phyloP scores from a whole-genome alignment of 1,140 invertebrate species.

The Spodoptera litura region DNA sequence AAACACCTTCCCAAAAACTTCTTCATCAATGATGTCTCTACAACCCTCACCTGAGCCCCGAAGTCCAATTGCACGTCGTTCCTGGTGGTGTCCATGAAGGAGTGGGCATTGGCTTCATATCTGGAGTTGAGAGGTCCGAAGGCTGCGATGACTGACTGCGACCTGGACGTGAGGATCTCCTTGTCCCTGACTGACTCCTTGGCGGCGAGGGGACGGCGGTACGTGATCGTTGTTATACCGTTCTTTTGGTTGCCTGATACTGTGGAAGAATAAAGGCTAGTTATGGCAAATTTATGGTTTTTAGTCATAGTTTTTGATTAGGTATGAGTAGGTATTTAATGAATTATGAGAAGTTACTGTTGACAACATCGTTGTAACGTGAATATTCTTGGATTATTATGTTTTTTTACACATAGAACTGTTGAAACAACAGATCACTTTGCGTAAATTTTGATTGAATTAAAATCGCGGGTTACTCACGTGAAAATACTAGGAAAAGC shows the following conservation, averaged over 20 bases:
- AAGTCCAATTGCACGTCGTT: constrained; percentile 93
- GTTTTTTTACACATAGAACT: too few relatives aligned
- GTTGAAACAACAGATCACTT: too few relatives aligned
- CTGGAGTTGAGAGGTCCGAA: constrained; percentile 93
- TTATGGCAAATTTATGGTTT: background rate
- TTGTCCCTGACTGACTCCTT: constrained; percentile 91
- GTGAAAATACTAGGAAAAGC: too few relatives aligned
- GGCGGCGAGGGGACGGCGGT: constrained; percentile 91
- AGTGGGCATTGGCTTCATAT: constrained; percentile 94
- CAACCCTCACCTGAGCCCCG: constrained; percentile 76
- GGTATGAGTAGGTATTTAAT: too few relatives aligned
- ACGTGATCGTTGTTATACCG: constrained; percentile 94
- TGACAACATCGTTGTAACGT: too few relatives aligned
- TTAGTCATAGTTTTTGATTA: too few relatives aligned
- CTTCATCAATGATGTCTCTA: background rate
- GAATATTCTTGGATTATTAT: too few relatives aligned
- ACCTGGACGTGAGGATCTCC: constrained; percentile 88
- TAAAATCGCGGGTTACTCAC: too few relatives aligned
- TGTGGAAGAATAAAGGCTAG: constrained; percentile 53
- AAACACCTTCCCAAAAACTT: too few relatives aligned
- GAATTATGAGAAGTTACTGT: too few relatives aligned
- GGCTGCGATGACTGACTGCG: constrained; percentile 94
- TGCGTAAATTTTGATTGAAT: too few relatives aligned
- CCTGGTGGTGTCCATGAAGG: constrained; percentile 90
- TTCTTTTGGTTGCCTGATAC: constrained; percentile 91